Percentiles rank a stretch among this genome's conserved stretches.
These are phyloP conservation scores for Jordanella pulchra DNA, from an alignment of 2,797 vertebrate species.

Conservation along the genomic window DNA sequence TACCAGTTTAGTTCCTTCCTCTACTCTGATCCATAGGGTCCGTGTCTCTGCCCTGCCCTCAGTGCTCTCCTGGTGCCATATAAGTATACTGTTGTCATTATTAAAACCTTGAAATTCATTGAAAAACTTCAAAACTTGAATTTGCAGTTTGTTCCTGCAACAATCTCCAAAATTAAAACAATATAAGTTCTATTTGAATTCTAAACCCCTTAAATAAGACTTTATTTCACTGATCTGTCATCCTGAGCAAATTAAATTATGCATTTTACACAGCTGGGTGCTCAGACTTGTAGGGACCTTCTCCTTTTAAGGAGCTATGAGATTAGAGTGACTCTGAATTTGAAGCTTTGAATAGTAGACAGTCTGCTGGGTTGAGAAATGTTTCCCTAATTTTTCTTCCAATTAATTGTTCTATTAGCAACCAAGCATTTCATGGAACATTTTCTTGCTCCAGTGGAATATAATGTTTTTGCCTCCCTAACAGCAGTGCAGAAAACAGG, in stretches of 20 bases:
- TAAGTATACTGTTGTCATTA: too few relatives aligned
- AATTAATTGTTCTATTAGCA: not conserved
- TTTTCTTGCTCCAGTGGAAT: not conserved
- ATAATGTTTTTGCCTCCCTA: not conserved
- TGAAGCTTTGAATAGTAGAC: not conserved
- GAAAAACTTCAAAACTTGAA: too few relatives aligned
- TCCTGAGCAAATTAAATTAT: not conserved
- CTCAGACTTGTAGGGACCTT: not conserved
- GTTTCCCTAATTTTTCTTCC: not conserved
- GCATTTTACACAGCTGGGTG: not conserved
- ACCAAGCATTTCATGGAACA: not conserved
- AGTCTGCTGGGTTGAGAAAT: not conserved
- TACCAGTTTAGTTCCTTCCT: too few relatives aligned
- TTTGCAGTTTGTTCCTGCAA: too few relatives aligned
- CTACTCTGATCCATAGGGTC: too few relatives aligned
- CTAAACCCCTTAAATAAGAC: not conserved
- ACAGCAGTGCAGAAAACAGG: not conserved
- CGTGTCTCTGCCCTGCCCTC: too few relatives aligned
- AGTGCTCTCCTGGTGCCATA: too few relatives aligned
- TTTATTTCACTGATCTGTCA: not conserved
- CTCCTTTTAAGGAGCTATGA: not conserved
- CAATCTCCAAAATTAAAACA: too few relatives aligned
- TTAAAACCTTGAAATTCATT: too few relatives aligned
- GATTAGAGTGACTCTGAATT: not conserved
- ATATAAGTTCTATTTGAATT: too few relatives aligned